Evolutionary conservation across 2,888 invertebrate genomes (phyloP).

Genomic region (Tenthredo notha): DNA sequence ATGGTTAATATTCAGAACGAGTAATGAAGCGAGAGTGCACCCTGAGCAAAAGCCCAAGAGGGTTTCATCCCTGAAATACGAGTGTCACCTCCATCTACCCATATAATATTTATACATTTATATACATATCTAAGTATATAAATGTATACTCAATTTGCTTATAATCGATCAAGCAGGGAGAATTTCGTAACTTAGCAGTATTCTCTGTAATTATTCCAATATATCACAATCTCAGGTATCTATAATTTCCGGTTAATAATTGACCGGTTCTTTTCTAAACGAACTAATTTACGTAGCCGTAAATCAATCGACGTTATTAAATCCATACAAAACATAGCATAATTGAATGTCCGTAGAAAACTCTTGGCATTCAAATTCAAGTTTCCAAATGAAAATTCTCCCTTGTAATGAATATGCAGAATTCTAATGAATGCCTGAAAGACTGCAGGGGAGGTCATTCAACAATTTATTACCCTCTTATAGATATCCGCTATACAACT

Average conservation of each 20-base stretch:
- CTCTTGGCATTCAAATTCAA: background rate
- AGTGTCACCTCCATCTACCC: background rate
- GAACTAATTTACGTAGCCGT: background rate
- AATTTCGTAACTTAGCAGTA: background rate
- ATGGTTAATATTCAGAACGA: conserved; percentile 43
- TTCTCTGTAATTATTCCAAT: background rate
- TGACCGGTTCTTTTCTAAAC: background rate
- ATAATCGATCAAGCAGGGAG: conserved; percentile 20
- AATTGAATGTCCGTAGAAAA: background rate
- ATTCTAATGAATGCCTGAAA: background rate
- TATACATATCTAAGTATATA: too few relatives aligned
- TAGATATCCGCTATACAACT: background rate
- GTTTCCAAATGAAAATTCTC: background rate
- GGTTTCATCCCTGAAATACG: conserved; percentile 25
- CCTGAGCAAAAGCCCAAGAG: conserved; percentile 23
- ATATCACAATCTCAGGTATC: background rate
- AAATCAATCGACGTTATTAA: background rate
- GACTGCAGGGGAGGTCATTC: conserved; percentile 14
- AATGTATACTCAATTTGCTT: background rate
- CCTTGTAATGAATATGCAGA: conserved; percentile 28
- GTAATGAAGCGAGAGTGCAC: conserved; percentile 48
- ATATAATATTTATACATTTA: background rate
- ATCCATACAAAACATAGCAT: background rate
- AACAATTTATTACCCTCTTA: background rate
- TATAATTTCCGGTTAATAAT: background rate